A percentile compares a stretch with the other conserved stretches of the same genome.
These are phyloP conservation scores for Sebastes hubbsi DNA, from an alignment of 2,797 vertebrate genomes.

Conservation along the genomic window DNA sequence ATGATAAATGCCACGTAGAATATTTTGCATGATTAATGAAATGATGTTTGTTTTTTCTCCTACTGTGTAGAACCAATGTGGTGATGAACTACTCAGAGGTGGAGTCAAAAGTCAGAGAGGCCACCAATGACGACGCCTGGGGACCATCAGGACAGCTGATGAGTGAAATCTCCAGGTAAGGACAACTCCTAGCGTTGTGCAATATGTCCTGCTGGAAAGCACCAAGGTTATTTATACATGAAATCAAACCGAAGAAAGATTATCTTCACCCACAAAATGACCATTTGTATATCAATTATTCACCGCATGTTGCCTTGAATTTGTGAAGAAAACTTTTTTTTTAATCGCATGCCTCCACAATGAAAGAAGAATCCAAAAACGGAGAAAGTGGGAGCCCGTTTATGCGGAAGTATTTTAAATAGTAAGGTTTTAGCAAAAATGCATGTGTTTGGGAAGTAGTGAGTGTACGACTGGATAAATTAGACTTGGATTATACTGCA, in stretches of 20 bases:
- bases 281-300: not conserved
- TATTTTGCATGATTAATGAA: not conserved
- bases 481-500: not conserved
- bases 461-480: not conserved
- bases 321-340: not conserved
- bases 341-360: too few relatives aligned
- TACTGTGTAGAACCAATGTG: constrained; percentile 93
- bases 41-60: not conserved
- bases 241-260: not conserved
- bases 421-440: not conserved
- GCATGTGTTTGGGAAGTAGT: not conserved
- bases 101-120: constrained; percentile 99
- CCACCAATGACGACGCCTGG: constrained; percentile 99
- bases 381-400: not conserved
- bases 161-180: constrained; percentile 97
- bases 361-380: not conserved
- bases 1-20: not conserved
- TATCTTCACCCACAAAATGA: not conserved
- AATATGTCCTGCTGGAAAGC: not conserved
- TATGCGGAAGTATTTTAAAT: not conserved
- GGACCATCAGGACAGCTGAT: constrained; percentile 98
- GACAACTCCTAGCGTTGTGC: not conserved
- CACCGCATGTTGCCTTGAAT: not conserved
- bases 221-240: constrained; percentile 6
- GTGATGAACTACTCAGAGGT: constrained; percentile 99